Evolutionary conservation across 1,140 invertebrate genomes (phyloP), one percentile per base, ranked within the genome.

Genomic region (Eciton burchellii): DNA sequence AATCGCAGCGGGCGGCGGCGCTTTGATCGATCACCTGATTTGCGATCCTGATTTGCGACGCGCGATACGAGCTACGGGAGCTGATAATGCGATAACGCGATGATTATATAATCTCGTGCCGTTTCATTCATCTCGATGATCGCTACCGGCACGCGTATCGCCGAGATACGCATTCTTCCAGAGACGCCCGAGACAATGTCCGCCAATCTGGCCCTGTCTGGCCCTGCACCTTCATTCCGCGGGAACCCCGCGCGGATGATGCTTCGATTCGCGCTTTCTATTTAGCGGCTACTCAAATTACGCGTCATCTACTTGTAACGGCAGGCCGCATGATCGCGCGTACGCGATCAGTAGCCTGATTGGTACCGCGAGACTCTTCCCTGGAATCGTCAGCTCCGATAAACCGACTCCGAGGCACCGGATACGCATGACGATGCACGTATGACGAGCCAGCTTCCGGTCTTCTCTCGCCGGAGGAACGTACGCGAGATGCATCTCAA

Each of bases 401-500:
- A 88, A 84, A 56, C 76, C 81, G 81, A 76, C 83, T 90, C 71
- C 63, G 84, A 88, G 86, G 86, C 87, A 89, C 90, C 92, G 92
- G 92, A 93, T 92, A 91, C 88, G 89, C 89, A 90, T 89, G 91
- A 92, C 91, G 92, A 91, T 92, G 90, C 91, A 92, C 91, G 90
- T 92, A 89, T 90, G 89, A 91, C 89, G 87, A 89, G 90, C 84
- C 85, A 86, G 85, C 85, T 92, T 92, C 91, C 91, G 90, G 90
- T 85, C 86, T 74, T 82, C 66, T 41, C 43, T 29, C 84, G 72
- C 29, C 81, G 29, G 86, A 83, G 89, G 89, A 84, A 82, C 85
- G 59, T 29, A 88, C 92, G 90, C 91, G 93, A 93, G 92, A 93
- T 91, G 93, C 92, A 93, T 94, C 91, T 87, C 91, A 93, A 94